Evolutionary conservation across 2,888 invertebrate species (phyloP).

Genomic region (Pediacus dermestoides): DNA sequence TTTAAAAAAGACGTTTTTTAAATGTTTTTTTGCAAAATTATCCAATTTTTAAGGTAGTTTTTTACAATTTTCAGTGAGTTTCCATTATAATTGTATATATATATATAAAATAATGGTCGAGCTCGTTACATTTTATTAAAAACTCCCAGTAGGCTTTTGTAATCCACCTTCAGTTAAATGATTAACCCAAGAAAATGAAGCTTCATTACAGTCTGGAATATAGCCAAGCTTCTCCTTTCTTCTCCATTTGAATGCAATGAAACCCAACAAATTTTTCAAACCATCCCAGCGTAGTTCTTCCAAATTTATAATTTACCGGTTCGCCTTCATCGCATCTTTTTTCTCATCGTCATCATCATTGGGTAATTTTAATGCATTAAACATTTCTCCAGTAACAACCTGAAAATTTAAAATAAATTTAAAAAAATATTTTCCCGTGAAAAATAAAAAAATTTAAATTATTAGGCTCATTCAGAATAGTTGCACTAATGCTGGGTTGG

Average conservation of each 20-base stretch:
- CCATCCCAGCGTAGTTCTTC: constrained; percentile 23
- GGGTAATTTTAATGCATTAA: constrained; percentile 7
- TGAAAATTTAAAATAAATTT: too few relatives aligned
- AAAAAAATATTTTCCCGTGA: too few relatives aligned
- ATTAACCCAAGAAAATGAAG: constrained; percentile 20
- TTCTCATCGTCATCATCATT: not conserved
- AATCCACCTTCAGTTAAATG: constrained; percentile 20
- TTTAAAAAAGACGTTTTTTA: constrained; percentile 17
- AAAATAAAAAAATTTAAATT: too few relatives aligned
- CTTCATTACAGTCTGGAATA: constrained; percentile 14
- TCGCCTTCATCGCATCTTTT: constrained; percentile 6
- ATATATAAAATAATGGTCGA: constrained; percentile 17
- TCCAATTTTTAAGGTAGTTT: constrained; percentile 8
- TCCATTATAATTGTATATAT: constrained; percentile 15
- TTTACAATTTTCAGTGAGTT: constrained; percentile 16
- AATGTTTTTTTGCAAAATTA: constrained; percentile 10
- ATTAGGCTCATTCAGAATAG: too few relatives aligned
- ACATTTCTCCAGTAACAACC: constrained; percentile 9
- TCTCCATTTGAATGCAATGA: constrained; percentile 24
- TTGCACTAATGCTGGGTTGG: too few relatives aligned
- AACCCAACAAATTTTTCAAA: constrained; percentile 27
- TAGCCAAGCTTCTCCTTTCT: constrained; percentile 21
- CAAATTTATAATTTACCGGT: constrained; percentile 2
- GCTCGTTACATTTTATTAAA: constrained; percentile 15
- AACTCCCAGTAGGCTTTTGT: constrained; percentile 19